Evolutionary conservation across 2,888 invertebrate genomes (phyloP).

Genomic region (Acanthosepion lycidas): DNA sequence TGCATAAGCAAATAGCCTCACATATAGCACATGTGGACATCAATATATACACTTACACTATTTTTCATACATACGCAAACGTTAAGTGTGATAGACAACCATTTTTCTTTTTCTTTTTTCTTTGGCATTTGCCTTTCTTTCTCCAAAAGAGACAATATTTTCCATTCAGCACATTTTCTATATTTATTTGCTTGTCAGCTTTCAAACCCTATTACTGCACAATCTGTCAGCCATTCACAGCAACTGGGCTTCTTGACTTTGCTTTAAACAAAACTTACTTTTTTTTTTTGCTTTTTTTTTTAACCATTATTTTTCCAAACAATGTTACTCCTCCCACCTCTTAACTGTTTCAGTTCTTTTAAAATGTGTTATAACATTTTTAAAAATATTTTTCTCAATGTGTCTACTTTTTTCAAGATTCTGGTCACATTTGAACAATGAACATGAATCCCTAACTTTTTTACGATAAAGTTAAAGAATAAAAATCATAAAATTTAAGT

Average conservation of each 20-base stretch:
- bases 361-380: background rate
- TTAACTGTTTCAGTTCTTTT: background rate
- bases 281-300: background rate
- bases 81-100: conserved; percentile 1
- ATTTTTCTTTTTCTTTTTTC: background rate
- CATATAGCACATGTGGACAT: background rate
- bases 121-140: conserved; percentile 33
- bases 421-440: no score
- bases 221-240: conserved; percentile 33
- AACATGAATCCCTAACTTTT: no score
- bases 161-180: conserved; percentile 33
- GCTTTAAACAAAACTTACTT: background rate
- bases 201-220: conserved; percentile 33
- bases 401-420: background rate
- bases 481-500: no score
- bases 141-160: conserved; percentile 24
- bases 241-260: background rate
- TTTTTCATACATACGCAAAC: background rate
- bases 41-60: no score
- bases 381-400: background rate
- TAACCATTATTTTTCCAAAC: background rate
- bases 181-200: conserved; percentile 11
- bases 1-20: conserved; percentile 1
- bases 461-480: no score
- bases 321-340: background rate